Evolutionary conservation across 2,888 invertebrate species (phyloP).

Genomic region (Hemistola chrysoprasaria): DNA sequence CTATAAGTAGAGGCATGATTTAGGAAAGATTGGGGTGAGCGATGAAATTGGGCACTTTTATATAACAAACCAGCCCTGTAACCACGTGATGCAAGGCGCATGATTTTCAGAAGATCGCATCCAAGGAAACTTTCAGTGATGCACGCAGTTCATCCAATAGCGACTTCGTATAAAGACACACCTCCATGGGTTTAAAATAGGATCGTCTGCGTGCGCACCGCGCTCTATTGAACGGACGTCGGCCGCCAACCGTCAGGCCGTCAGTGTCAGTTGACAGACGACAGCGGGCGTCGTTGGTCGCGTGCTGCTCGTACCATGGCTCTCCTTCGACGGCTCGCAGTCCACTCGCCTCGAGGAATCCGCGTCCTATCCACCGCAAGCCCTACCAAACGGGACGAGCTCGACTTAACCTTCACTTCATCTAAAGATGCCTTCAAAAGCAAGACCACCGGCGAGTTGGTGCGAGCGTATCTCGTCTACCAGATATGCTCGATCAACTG

Average conservation of each 20-base stretch:
- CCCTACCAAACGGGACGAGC: constrained; percentile 81
- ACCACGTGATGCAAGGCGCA: too few relatives aligned
- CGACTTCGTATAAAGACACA: constrained; percentile 58
- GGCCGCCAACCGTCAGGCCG: too few relatives aligned
- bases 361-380: constrained; percentile 55
- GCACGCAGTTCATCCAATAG: constrained; percentile 51
- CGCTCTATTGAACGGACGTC: constrained; percentile 70
- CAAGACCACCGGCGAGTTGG: constrained; percentile 95
- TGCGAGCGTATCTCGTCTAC: constrained; percentile 95
- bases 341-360: constrained; percentile 58
- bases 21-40: too few relatives aligned
- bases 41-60: too few relatives aligned
- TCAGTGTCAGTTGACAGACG: constrained; percentile 58
- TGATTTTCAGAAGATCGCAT: too few relatives aligned
- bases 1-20: too few relatives aligned
- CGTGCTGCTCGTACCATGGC: constrained; percentile 67
- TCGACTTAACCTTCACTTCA: constrained; percentile 94
- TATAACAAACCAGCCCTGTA: too few relatives aligned
- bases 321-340: constrained; percentile 69
- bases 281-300: constrained; percentile 61
- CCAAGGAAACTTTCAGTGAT: too few relatives aligned
- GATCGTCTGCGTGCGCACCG: constrained; percentile 71
- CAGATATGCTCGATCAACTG: constrained; percentile 93
- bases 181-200: constrained; percentile 74
- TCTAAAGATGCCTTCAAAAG: constrained; percentile 96